Base-by-base conservation (phyloP, 2,797 vertebrate genomes). In the Syngnathus acus region DNA sequence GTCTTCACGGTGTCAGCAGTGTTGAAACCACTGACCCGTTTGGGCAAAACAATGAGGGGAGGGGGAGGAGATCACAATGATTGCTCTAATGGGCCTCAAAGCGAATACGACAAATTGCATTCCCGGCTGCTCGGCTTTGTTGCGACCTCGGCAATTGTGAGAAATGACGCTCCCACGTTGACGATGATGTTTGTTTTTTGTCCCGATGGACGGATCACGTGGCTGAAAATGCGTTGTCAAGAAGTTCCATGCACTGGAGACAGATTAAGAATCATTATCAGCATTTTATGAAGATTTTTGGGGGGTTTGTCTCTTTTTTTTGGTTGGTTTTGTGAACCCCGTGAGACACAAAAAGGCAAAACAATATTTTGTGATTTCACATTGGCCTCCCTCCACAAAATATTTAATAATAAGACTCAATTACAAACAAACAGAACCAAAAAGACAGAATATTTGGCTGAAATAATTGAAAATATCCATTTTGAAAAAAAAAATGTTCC, bases 1-100 rank as follows among this genome's bases (percentile, higher is more conserved):
- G 16, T 38, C 2, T 39, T 16, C 37, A 5, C 6, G 23, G 54
- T n/a, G 26, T 16, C 32, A 38, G 55, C 55, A 6, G 26, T n/a
- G 37, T 21, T n/a, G 37, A 21, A 60, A 40, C 58, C 58, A 10
- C 58, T 60, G 58, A 60, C 37, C 58, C 19, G 19, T 60, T 60
- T 40, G 39, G 19, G 40, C 17, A 60, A 40, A 60, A 60, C 9
- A 39, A 23, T 3, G 45, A 47, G 5, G 45, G 4, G 45, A 11
- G 42, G 42, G 42, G 5, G 42, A 13, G 42, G 11, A 13, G 72
- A 75, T 69, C 73, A 60, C 66, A 65, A 21, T 42, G 48, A 77
- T 74, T 68, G 42, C 54, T 21, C 64, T 32, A 54, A 71, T 42
- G 40, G 55, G 17, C 11, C 19, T 42, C 13, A 8, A 19, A 63